Base-by-base conservation (phyloP, 2,888 invertebrate species). In the Aleiodes alternator region DNA sequence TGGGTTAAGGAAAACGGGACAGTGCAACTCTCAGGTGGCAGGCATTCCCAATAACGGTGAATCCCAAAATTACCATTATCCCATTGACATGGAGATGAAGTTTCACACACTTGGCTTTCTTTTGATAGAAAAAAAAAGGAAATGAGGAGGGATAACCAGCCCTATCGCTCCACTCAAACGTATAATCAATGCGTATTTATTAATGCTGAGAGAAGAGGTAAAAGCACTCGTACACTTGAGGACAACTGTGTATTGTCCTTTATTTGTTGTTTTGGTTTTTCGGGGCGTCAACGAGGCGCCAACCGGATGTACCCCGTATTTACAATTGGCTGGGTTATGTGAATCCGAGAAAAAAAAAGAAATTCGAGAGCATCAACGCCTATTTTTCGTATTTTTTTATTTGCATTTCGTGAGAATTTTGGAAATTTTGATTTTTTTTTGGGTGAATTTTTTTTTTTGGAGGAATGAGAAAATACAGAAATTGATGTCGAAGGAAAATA, bases 241-340 rank as follows among this genome's bases (percentile, higher is more conserved):
- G 16, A 64, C 64, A 61, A 50, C 31, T 68, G 68, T 68, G 68
- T 68, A 11, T 68, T 14, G 68, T 68, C 23, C 31, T 68, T 87
- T 88, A 87, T 88, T 89, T 88, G 88, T 88, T 68, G 85, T 89
- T 88, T 89, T 88, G 87, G 87, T 88, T 89, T 86, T 86, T 85
- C 81, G 82, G 87, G 88, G 88, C 84, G 88, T 83, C 78, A 83
- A 87, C 81, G 82, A 86, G 88, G 88, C 84, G 87, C 83, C 79
- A 83, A 87, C 85, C 84, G 87, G 85, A 86, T 86, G 84, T 82
- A 81, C 76, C 74, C 74, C 72, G 76, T 59, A 66, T 73, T 76
- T 80, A 87, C 86, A 84, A 87, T 87, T 86, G 84, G 9, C 80
- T 85, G 81, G 79, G 84, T 82, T 83, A 81, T 78, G 82, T 82